Evolutionary conservation across 2,113 vertebrate species (phyloP), one percentile per base, ranked within the genome.

Genomic region (Vidua macroura): DNA sequence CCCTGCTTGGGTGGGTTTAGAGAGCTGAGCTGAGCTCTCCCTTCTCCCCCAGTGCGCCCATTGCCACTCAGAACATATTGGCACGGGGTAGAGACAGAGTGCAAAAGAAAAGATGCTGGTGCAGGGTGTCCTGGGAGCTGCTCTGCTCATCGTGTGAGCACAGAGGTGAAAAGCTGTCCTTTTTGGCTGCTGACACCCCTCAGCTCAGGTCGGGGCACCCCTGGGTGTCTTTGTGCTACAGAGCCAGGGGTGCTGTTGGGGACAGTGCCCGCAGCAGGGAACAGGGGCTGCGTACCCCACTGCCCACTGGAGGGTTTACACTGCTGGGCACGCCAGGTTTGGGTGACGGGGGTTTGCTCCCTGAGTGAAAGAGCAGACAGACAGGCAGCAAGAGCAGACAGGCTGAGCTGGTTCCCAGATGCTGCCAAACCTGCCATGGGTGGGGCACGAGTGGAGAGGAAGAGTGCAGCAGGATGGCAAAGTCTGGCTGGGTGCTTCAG

Each of bases 271-370:
- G 63, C 13, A 35, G 37, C 46, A 60, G 20, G 31, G 59, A 33
- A 15, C 2, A 0, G 37, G 17, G 14, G 11, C n/a, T 6, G 1
- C 31, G 24, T 28, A 10, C 37, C 27, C 28, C 17, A 2, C 22
- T 44, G 15, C 49, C 35, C 51, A 2, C 16, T 16, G 44, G 5
- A 28, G 51, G 59, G 8, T 4, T 69, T 44, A 8, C 2, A 0
- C 53, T 6, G 4, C 49, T 1, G 6, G 41, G 35, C 33, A 24
- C 2, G 9, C 30, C 0, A 0, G 35, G 22, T 16, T n/a, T 44
- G 43, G 20, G 44, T 33, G 49, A 22, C 0, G 0, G 25, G 9
- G 3, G 4, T 18, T 44, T 56, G 35, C 15, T 12, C 10, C 28
- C 44, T 22, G 41, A 51, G 19, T 1, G 0, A 82, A 13, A 62